Conservation (phyloP, 2,888 invertebrate species). For the Chrysolina haemoptera region DNA sequence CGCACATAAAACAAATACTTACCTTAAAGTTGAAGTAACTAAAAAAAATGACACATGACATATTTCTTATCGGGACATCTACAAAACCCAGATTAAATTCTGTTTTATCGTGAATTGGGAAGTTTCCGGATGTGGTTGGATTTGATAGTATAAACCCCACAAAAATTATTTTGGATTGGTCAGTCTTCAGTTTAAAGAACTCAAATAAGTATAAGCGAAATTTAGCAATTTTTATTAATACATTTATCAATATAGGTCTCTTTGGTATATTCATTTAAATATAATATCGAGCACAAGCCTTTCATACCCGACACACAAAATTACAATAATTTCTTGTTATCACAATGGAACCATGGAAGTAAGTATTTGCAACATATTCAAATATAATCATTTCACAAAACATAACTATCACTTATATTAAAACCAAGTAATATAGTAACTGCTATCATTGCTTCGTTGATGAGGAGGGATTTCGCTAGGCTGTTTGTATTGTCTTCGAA, state of each 20-base stretch:
- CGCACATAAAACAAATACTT: no score
- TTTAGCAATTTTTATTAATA: slow-evolving; percentile 27
- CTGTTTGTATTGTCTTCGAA: slow-evolving; percentile 22
- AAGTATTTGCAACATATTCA: slow-evolving; percentile 39
- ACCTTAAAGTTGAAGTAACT: no score
- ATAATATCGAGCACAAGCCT: slow-evolving; percentile 17
- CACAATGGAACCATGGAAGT: slow-evolving; percentile 42
- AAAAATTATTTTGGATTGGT: not conserved
- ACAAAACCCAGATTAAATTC: no score
- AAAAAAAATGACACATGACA: no score
- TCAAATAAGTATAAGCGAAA: slow-evolving; percentile 18
- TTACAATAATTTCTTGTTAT: slow-evolving; percentile 41
- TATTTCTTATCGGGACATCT: no score
- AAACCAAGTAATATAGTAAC: not conserved
- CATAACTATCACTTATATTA: slow-evolving; percentile 18
- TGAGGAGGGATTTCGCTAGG: not conserved
- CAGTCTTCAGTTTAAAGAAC: not conserved
- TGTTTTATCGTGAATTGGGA: no score
- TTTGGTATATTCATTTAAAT: slow-evolving; percentile 35
- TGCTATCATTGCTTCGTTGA: slow-evolving; percentile 18
- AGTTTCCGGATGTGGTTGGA: not conserved
- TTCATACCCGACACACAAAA: slow-evolving; percentile 24
- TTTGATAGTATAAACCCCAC: not conserved
- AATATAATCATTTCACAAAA: slow-evolving; percentile 19
- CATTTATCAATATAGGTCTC: slow-evolving; percentile 31